phyloP scores from a whole-genome alignment of 2,113 vertebrate species.

The Zootoca vivipara region DNA sequence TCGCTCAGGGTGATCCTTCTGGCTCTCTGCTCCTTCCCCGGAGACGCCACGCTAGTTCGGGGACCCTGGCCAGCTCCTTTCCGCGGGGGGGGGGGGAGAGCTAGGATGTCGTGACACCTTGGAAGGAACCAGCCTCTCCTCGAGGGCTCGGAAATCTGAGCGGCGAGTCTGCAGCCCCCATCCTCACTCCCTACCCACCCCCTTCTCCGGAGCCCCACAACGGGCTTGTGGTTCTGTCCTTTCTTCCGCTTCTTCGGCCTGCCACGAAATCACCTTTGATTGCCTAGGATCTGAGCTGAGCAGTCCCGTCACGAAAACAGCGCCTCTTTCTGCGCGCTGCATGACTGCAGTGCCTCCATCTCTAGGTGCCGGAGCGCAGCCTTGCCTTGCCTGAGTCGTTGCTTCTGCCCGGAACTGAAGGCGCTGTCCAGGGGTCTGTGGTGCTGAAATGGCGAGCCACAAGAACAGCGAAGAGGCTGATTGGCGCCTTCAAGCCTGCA shows the following conservation, averaged over 20 bases:
- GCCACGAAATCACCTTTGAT: background rate
- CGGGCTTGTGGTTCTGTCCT: background rate
- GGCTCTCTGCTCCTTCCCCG: background rate
- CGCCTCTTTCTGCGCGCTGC: background rate
- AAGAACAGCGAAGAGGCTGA: background rate
- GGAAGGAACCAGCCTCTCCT: background rate
- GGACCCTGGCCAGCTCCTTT: background rate
- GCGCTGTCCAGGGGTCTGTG: slow-evolving; percentile 23
- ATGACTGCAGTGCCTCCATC: background rate
- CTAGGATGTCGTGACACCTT: background rate
- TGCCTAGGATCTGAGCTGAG: background rate
- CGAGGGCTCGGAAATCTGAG: too few relatives aligned
- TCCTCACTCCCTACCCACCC: background rate
- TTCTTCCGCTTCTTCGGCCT: background rate
- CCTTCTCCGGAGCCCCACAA: background rate
- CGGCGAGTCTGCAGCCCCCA: background rate
- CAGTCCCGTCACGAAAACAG: background rate
- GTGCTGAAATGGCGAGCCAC: background rate
- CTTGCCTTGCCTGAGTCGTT: too few relatives aligned
- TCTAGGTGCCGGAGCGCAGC: background rate
- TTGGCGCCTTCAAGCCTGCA: background rate
- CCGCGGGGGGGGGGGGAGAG: background rate
- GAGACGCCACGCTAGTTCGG: background rate
- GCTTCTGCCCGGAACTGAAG: background rate
- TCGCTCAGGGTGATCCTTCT: background rate